A percentile compares a stretch with the other conserved stretches of the same genome.
These are phyloP conservation scores for Lepus timidus DNA, from an alignment of 2,113 vertebrate genomes.

Conservation along the genomic window DNA sequence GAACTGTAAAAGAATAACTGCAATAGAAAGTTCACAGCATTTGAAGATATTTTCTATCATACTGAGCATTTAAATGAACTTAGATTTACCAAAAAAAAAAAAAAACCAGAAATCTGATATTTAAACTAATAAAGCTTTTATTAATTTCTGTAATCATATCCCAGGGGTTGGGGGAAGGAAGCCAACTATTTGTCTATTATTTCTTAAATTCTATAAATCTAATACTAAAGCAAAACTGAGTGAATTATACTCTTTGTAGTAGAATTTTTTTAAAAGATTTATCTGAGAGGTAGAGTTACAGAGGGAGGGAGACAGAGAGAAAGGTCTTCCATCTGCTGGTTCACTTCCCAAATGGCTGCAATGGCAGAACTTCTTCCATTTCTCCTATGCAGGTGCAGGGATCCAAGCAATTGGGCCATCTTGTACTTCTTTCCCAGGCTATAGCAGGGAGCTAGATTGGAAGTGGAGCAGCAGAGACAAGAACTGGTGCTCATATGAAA, in stretches of 20 bases:
- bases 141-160: background rate
- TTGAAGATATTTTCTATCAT: background rate
- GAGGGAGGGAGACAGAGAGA: no score
- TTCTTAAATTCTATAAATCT: slow-evolving; percentile 3
- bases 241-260: background rate
- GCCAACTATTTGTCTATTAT: background rate
- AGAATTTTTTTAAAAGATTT: no score
- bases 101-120: background rate
- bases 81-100: background rate
- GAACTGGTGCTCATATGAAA: no score
- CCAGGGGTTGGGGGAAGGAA: background rate
- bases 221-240: background rate
- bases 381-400: no score
- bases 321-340: no score
- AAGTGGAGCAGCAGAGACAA: no score
- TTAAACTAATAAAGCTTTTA: background rate
- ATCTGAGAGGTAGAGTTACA: no score
- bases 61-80: background rate
- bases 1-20: background rate
- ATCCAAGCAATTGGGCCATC: no score
- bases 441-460: no score
- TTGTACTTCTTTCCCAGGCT: no score
- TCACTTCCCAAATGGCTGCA: no score
- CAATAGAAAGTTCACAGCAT: background rate
- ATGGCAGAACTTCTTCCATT: no score